Evolutionary conservation across 2,797 vertebrate species (phyloP).

Genomic region (Euphonia xanthogaster): DNA sequence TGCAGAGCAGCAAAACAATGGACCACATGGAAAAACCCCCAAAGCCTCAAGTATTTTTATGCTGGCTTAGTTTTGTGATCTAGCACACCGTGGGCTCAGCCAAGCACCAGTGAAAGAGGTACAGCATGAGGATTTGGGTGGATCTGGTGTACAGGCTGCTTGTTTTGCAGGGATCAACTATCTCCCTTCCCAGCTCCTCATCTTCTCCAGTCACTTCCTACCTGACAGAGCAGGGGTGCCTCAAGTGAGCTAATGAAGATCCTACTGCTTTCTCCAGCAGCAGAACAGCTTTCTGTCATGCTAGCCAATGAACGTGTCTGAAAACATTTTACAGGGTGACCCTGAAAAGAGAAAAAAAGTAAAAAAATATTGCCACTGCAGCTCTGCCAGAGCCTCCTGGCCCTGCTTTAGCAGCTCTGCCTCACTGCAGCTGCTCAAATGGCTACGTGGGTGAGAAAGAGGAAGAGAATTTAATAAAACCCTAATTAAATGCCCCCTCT

Average conservation of each 20-base stretch:
- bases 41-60: background rate
- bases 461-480: background rate
- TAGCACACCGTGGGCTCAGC: background rate
- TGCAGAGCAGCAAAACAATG: background rate
- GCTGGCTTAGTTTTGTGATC: background rate
- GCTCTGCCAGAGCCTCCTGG: background rate
- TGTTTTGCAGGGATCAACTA: background rate
- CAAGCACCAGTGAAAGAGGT: background rate
- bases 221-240: background rate
- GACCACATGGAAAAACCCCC: background rate
- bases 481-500: background rate
- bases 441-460: rapidly evolving
- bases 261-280: background rate
- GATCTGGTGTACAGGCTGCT: background rate
- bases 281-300: background rate
- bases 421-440: background rate
- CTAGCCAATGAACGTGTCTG: background rate
- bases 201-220: background rate
- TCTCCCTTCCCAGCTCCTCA: background rate
- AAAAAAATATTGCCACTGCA: background rate
- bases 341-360: background rate
- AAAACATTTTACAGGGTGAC: background rate
- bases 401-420: background rate
- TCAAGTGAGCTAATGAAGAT: background rate
- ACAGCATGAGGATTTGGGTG: background rate